Base-by-base conservation (phyloP, 2,888 invertebrate species). In the Sinopyrophorus schimmeli region DNA sequence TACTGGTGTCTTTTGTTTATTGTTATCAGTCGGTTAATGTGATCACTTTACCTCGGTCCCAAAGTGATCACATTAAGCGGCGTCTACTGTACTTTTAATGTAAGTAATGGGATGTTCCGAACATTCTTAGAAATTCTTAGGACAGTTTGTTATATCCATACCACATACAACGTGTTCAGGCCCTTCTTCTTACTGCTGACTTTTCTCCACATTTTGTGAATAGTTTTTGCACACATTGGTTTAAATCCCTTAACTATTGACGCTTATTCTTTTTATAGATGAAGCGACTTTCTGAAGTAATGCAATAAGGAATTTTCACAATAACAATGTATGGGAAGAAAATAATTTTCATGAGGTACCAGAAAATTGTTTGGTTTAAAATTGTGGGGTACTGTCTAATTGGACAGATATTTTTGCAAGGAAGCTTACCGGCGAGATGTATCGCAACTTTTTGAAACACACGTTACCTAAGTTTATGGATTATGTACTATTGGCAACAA, bases 321-420 rank as follows among this genome's bases (percentile, higher is more conserved):
- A 60, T 48, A 52, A 28, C 34, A 55, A 57, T 40, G 41, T 56
- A 28, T 62, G 59, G 58, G n/a, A n/a, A n/a, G n/a, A n/a, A n/a
- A n/a, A n/a, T n/a, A n/a, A n/a, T n/a, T n/a, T 12, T 27, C 27
- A 26, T 27, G 38, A 24, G 18, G 18, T 38, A 26, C 11, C 27
- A 17, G 27, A 38, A 37, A 18, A 17, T 38, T 44, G 51, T 44
- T 27, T 53, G 10, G 30, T 37, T 38, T 17, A 20, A 20, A 5
- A 53, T 17, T 53, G 49, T 46, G 43, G n/a, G n/a, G n/a, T n/a
- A n/a, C n/a, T n/a, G n/a, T n/a, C n/a, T n/a, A n/a, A n/a, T n/a
- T n/a, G n/a, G n/a, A n/a, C n/a, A n/a, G n/a, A n/a, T n/a, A n/a
- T n/a, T n/a, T n/a, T n/a, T n/a, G n/a, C n/a, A n/a, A n/a, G n/a